These are phyloP conservation scores for Nyctalus aviator DNA, from an alignment of 2,797 vertebrate genomes.

Conservation along the genomic window DNA sequence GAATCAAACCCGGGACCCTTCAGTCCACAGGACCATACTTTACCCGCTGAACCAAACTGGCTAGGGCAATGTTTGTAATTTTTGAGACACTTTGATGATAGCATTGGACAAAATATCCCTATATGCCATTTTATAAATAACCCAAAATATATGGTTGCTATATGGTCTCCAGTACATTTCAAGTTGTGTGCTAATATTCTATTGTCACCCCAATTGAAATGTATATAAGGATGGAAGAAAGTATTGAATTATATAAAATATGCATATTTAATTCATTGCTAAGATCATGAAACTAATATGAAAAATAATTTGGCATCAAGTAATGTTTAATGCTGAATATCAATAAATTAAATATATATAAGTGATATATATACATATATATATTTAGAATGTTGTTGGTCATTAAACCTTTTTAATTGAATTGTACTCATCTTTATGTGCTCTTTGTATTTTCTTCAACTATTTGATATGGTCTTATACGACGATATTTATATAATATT, in stretches of 20 bases:
- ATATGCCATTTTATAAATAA: not conserved
- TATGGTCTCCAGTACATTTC: not conserved
- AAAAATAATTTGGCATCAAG: not conserved
- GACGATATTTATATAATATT: not conserved
- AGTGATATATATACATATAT: not conserved
- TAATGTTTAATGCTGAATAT: not conserved
- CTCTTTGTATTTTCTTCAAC: not conserved
- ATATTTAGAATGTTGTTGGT: not conserved
- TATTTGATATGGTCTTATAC: not conserved
- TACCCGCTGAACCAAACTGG: too few species aligned
- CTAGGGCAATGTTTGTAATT: not conserved
- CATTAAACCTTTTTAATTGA: not conserved
- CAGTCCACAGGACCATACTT: too few species aligned
- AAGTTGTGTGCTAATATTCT: not conserved
- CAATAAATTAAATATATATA: not conserved
- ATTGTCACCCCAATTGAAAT: not conserved
- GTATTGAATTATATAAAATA: not conserved
- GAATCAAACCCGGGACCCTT: too few species aligned
- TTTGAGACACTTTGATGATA: not conserved
- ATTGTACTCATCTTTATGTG: not conserved
- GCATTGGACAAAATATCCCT: not conserved
- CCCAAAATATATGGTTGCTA: not conserved
- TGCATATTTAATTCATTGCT: not conserved
- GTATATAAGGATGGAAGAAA: not conserved
- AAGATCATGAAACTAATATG: not conserved